phyloP scores from a whole-genome alignment of 2,888 invertebrate species.

The Netelia virgata region DNA sequence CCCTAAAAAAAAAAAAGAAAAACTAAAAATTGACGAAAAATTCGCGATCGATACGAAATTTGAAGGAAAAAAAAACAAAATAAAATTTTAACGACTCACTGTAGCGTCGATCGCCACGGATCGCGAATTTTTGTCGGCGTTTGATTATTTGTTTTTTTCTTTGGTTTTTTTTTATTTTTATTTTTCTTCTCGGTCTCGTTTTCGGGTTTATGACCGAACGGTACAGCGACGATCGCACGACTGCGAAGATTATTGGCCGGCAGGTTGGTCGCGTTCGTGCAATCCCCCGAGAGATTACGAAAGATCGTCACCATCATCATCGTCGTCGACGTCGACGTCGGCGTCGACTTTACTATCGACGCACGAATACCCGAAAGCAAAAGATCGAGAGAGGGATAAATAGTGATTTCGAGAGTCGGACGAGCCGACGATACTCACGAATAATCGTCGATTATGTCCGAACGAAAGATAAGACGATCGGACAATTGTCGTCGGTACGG shows the following conservation, averaged over 20 bases:
- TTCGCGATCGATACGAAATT: neutral
- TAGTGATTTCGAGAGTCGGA: slow-evolving; percentile 52
- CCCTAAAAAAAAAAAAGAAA: neutral
- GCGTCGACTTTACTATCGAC: slow-evolving; percentile 21
- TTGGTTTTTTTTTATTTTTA: neutral
- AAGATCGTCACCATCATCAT: slow-evolving; percentile 64
- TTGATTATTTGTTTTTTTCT: neutral
- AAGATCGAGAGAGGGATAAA: slow-evolving; percentile 6
- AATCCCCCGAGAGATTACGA: slow-evolving; percentile 67
- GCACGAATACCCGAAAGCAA: neutral
- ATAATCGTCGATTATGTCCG: slow-evolving; percentile 13
- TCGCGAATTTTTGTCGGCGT: neutral
- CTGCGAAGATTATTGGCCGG: slow-evolving; percentile 67
- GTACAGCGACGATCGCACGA: slow-evolving; percentile 69
- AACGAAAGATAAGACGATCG: slow-evolving; percentile 10
- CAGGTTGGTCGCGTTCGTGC: slow-evolving; percentile 64
- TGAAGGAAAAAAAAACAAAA: too few relatives aligned
- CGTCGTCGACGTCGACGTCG: slow-evolving; percentile 38
- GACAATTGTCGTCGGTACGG: slow-evolving; percentile 52
- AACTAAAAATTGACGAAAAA: neutral
- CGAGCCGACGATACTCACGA: slow-evolving; percentile 55
- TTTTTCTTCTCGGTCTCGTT: neutral
- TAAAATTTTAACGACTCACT: too few relatives aligned
- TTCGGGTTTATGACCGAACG: slow-evolving; percentile 55
- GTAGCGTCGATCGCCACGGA: neutral